These are phyloP conservation scores for Gephyroberyx darwinii DNA, from an alignment of 2,797 vertebrate species.

Conservation along the genomic window DNA sequence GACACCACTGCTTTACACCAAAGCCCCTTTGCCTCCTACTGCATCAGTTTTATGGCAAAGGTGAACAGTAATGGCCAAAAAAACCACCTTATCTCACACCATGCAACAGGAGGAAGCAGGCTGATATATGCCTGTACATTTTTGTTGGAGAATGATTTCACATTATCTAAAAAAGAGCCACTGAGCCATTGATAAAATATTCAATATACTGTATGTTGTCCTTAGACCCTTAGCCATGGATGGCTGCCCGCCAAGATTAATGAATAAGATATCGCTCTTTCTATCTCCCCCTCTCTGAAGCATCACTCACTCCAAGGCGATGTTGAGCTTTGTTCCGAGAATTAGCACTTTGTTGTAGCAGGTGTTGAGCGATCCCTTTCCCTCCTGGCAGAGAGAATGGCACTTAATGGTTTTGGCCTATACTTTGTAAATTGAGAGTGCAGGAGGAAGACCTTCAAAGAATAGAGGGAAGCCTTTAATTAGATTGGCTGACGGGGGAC, in stretches of 20 bases:
- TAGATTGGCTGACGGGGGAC: constrained; percentile 24
- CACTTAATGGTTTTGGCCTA: constrained; percentile 34
- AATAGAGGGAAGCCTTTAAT: constrained; percentile 45
- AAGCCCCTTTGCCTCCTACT: constrained; percentile 23
- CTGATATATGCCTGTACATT: constrained; percentile 17
- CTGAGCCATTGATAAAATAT: constrained; percentile 56
- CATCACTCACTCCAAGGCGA: constrained; percentile 23
- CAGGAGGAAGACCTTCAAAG: constrained; percentile 41
- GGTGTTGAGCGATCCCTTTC: constrained; percentile 45
- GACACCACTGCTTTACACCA: constrained; percentile 16
- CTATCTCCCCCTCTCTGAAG: constrained; percentile 13
- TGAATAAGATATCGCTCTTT: constrained; percentile 41
- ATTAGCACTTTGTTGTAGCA: constrained; percentile 37
- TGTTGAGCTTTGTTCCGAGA: constrained; percentile 32
- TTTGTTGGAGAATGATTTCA: constrained; percentile 52
- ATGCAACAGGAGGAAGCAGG: constrained; percentile 39
- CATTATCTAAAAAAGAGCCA: constrained; percentile 44
- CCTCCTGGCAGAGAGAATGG: constrained; percentile 30
- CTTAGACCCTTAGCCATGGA: constrained; percentile 22
- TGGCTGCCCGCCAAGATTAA: constrained; percentile 41
- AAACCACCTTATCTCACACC: constrained; percentile 40
- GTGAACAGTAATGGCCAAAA: constrained; percentile 30
- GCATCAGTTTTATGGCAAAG: constrained; percentile 13
- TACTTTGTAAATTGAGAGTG: constrained; percentile 49
- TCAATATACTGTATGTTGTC: constrained; percentile 54